A percentile compares a stretch with the other conserved stretches of the same genome.
These are phyloP conservation scores for Ictalurus furcatus DNA, from an alignment of 2,113 vertebrate species.

Conservation along the genomic window DNA sequence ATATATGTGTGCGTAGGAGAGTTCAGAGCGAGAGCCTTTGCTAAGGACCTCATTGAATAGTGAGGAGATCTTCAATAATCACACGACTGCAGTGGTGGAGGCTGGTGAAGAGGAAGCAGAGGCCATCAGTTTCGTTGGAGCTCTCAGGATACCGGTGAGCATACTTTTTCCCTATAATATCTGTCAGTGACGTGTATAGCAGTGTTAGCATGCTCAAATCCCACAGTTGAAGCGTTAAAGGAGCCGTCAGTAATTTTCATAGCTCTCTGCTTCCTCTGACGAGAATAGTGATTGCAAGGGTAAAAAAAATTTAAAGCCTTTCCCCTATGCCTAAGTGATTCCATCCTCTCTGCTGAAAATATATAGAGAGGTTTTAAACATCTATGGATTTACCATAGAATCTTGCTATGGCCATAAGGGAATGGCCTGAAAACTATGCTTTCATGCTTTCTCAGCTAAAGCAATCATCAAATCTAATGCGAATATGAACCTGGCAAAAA, in stretches of 20 bases:
- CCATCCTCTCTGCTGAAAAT: not conserved
- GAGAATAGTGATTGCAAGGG: not conserved
- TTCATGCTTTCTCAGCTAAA: too few species aligned
- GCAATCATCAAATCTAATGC: too few species aligned
- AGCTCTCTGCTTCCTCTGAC: not conserved
- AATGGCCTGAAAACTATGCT: not conserved
- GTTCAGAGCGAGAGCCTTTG: slow-evolving; percentile 66
- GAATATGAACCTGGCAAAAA: not conserved
- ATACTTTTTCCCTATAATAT: not conserved
- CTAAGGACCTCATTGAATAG: slow-evolving; percentile 56
- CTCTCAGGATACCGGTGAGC: slow-evolving; percentile 91
- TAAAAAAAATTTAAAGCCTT: not conserved
- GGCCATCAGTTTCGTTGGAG: slow-evolving; percentile 89
- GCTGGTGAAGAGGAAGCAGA: slow-evolving; percentile 58
- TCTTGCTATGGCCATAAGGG: not conserved
- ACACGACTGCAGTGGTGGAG: slow-evolving; percentile 54
- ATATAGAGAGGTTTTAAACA: not conserved
- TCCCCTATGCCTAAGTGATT: not conserved
- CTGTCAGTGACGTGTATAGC: not conserved
- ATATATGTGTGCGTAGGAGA: slow-evolving; percentile 52
- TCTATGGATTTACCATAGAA: not conserved
- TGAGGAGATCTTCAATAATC: slow-evolving; percentile 60
- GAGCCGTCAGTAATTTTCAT: not conserved
- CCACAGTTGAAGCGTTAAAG: not conserved
- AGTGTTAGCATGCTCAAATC: not conserved